Percentiles rank a stretch among this genome's conserved stretches.
Evolutionary conservation across 2,113 vertebrate genomes (phyloP).

Genomic region (Guaruba guarouba): DNA sequence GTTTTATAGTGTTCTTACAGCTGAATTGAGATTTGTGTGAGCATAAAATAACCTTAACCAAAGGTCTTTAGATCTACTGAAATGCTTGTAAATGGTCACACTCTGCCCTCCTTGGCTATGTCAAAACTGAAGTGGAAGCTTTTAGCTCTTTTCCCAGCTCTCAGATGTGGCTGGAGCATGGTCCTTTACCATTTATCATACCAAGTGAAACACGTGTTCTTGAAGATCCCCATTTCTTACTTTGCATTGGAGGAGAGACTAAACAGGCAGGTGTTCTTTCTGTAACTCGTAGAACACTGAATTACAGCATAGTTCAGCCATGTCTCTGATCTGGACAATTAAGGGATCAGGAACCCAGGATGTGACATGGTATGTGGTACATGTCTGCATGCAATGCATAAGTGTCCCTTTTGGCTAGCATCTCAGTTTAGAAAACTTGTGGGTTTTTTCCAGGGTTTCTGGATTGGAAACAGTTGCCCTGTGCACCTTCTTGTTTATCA

Average conservation of each 20-base stretch:
- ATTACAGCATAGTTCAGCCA: not conserved
- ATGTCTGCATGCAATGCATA: not conserved
- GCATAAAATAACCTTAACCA: not conserved
- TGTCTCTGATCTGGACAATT: not conserved
- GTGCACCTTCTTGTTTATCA: not conserved
- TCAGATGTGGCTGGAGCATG: not conserved
- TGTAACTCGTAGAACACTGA: not conserved
- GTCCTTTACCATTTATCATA: not conserved
- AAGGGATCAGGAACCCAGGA: not conserved
- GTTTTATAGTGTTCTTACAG: not conserved
- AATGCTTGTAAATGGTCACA: not conserved
- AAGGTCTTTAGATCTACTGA: not conserved
- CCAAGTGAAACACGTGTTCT: accelerated
- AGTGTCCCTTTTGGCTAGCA: not conserved
- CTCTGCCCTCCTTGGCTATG: not conserved
- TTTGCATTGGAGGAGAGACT: not conserved
- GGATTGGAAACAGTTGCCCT: not conserved
- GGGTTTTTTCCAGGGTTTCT: not conserved
- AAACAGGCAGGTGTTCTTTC: not conserved
- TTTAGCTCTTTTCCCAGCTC: not conserved
- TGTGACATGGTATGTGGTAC: not conserved
- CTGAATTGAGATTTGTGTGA: not conserved
- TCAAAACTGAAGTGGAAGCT: not conserved
- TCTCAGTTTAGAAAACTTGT: not conserved
- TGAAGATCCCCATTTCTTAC: not conserved